A percentile compares a stretch with the other conserved stretches of the same genome.
phyloP scores from a whole-genome alignment of 2,888 invertebrate genomes.

The Aphodius sticticus region DNA sequence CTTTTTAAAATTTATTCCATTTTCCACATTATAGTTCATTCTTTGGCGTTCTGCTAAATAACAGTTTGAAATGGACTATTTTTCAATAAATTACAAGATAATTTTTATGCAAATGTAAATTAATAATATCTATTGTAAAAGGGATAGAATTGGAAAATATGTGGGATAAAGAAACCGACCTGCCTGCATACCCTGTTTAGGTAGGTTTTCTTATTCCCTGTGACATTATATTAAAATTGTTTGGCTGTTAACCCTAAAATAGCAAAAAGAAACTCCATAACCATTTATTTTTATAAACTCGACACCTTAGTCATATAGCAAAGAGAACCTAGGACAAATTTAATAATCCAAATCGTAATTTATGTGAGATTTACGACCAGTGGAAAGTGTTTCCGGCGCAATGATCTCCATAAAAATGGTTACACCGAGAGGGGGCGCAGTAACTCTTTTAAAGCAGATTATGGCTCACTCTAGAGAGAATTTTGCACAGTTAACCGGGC shows the following conservation, averaged over 20 bases:
- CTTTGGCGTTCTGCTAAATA: too few species aligned
- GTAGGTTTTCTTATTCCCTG: neutral
- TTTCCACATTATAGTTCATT: too few species aligned
- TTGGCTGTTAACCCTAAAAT: neutral
- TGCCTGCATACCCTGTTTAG: neutral
- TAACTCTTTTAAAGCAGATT: neutral
- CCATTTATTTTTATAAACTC: too few species aligned
- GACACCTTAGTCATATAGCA: too few species aligned
- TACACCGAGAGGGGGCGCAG: neutral
- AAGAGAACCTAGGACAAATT: neutral
- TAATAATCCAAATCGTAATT: neutral
- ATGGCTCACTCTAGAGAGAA: neutral
- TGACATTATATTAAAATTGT: neutral
- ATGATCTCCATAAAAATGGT: constrained; percentile 4
- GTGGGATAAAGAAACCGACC: too few species aligned
- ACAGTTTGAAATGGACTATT: too few species aligned
- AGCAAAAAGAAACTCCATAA: neutral
- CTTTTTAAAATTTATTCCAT: too few species aligned
- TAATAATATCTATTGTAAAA: too few species aligned
- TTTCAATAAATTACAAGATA: too few species aligned
- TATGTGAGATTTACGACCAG: neutral
- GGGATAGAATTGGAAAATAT: too few species aligned
- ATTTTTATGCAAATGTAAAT: too few species aligned
- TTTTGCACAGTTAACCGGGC: neutral
- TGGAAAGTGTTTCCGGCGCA: constrained; percentile 4